phyloP scores from a whole-genome alignment of 2,113 vertebrate genomes.

The Ophthalmolycus amberensis region DNA sequence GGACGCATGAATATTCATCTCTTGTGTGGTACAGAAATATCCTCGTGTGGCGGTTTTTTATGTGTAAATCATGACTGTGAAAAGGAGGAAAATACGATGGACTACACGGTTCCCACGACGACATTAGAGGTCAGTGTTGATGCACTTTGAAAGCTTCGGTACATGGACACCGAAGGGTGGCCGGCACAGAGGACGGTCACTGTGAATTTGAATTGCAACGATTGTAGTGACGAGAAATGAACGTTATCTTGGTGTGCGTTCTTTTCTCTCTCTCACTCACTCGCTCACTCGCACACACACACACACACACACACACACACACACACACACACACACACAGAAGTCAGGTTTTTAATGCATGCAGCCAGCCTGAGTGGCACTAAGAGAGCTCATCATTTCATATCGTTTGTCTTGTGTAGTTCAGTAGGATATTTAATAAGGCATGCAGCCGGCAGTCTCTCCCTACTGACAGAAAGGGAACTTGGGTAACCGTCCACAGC shows the following conservation, averaged over 20 bases:
- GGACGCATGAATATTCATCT: conserved; percentile 64
- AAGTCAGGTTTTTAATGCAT: conserved; percentile 32
- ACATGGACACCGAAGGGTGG: neutral
- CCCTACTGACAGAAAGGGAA: conserved; percentile 1
- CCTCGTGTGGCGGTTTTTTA: conserved; percentile 48
- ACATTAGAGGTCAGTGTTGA: conserved; percentile 41
- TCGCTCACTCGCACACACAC: too few relatives aligned
- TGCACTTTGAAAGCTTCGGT: conserved; percentile 35
- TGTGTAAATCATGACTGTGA: conserved; percentile 67
- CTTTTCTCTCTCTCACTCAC: neutral
- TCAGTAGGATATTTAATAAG: conserved; percentile 44
- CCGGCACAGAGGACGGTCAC: neutral
- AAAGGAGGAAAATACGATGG: conserved; percentile 2
- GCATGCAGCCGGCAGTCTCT: neutral
- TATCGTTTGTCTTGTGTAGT: conserved; percentile 26
- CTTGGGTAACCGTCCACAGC: neutral
- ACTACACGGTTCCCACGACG: neutral
- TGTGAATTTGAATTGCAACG: conserved; percentile 37
- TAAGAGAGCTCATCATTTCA: conserved; percentile 20
- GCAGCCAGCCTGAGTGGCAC: conserved; percentile 34
- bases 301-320: too few relatives aligned
- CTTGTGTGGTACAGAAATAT: conserved; percentile 35
- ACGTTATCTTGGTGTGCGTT: conserved; percentile 1
- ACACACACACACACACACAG: neutral
- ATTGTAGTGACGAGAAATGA: conserved; percentile 7